Evolutionary conservation across 1,140 invertebrate genomes (phyloP).

Genomic region (Sinonovacula constricta): DNA sequence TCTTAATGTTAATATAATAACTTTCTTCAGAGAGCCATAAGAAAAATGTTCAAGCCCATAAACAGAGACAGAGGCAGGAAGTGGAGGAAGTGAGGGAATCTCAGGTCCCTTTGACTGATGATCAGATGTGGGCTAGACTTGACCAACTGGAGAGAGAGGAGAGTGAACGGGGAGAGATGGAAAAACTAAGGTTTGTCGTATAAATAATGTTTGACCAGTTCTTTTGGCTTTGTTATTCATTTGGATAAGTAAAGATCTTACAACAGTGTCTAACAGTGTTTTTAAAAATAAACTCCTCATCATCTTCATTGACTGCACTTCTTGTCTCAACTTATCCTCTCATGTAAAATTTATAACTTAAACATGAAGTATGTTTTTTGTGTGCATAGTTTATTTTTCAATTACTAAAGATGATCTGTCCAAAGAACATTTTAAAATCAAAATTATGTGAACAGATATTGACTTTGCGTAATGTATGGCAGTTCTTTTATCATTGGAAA

Average conservation of each 20-base stretch:
- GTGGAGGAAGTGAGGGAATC: neutral
- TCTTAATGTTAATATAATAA: too few relatives aligned
- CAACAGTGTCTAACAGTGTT: neutral
- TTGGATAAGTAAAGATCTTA: too few relatives aligned
- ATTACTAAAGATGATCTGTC: too few relatives aligned
- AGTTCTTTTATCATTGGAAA: too few relatives aligned
- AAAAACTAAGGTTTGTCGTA: conserved; percentile 25
- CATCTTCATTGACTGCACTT: neutral
- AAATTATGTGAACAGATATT: too few relatives aligned
- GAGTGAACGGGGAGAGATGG: conserved; percentile 24
- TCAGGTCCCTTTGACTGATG: conserved; percentile 22
- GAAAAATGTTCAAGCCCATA: conserved; percentile 23
- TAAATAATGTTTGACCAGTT: neutral
- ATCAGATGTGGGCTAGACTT: conserved; percentile 39
- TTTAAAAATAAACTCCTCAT: neutral
- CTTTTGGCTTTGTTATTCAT: too few relatives aligned
- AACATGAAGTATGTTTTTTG: neutral
- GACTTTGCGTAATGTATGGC: too few relatives aligned
- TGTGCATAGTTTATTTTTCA: too few relatives aligned
- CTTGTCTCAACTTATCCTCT: neutral
- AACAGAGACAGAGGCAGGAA: neutral
- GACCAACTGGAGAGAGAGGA: conserved; percentile 41
- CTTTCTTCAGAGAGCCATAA: conserved; percentile 14
- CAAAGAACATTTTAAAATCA: too few relatives aligned
- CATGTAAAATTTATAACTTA: neutral